Percentiles rank a stretch among this genome's conserved stretches.
These are phyloP conservation scores for Carettochelys insculpta DNA, from an alignment of 2,113 vertebrate genomes.

Conservation along the genomic window DNA sequence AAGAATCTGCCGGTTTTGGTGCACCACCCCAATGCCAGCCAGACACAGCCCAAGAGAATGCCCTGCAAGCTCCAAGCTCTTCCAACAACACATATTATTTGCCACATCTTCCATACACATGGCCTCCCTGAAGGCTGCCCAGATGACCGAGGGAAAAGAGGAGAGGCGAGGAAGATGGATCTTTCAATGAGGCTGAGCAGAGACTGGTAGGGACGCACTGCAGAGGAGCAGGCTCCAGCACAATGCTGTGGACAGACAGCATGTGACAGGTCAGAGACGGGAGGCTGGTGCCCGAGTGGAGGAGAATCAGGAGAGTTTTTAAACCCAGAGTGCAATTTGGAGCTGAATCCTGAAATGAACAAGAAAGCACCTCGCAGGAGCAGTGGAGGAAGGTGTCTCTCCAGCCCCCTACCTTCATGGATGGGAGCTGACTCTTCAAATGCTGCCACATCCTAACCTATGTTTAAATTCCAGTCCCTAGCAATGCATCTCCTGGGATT, in stretches of 20 bases:
- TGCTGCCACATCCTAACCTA: not conserved
- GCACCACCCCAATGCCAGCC: not conserved
- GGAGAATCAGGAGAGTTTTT: not conserved
- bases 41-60: not conserved
- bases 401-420: not conserved
- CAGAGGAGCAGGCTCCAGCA: not conserved
- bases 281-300: not conserved
- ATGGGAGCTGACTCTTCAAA: not conserved
- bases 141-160: not conserved
- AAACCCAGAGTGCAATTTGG: not conserved
- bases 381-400: not conserved
- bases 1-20: not conserved
- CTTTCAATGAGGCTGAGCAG: not conserved
- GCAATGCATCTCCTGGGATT: not conserved
- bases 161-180: not conserved
- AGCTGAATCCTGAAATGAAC: not conserved
- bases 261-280: not conserved
- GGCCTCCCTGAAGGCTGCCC: not conserved
- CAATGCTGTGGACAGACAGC: too few relatives aligned
- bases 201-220: fast-evolving
- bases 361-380: not conserved
- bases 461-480: not conserved
- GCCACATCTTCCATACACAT: not conserved
- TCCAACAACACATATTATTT: not conserved
- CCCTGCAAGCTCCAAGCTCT: not conserved